Base-by-base conservation (phyloP, 2,797 vertebrate species). In the Argya squamiceps region DNA sequence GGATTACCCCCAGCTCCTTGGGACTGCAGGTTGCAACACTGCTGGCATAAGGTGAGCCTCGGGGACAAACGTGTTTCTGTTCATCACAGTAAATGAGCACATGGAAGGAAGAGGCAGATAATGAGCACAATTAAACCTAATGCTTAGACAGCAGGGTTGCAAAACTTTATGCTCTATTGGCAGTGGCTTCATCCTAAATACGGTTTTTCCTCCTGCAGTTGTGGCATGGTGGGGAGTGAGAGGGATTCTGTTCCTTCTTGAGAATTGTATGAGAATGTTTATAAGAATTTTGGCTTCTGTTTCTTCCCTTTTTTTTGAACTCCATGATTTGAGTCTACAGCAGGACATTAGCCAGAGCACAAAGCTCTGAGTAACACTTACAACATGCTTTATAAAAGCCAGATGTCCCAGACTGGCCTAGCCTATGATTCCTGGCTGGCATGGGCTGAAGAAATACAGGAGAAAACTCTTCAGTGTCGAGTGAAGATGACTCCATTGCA, bases 1-100 rank as follows among this genome's bases (percentile, higher is more conserved):
- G 7, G 19, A 39, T 58, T 77, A 59, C 8, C 19, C 44, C 10
- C 46, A 65, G 43, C 43, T 87, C 27, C 46, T 46, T 80, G 82
- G 49, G 47, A 30, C 9, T 76, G 50, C 32, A 77, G 71, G 30
- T 88, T 85, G 46, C 68, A 67, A 4, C 26, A 14, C 29, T 52
- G 36, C 68, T 84, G 58, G 13, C 7, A 3, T 67, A 34, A 94
- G 47, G 75, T 74, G 90, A 64, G 52, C 71, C 52, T 88, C 0
- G 0, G 59, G 67, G 36, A 46, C 46, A 43, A 69, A 21, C 1
- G 3, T 14, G 13, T 44, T 89, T 39, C 59, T 70, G n/a, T 21
- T 87, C 32, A 11, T 81, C 8, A 2, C 9, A 16, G 39, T 29
- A 9, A 46, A 8, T 0, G 4, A 77, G 60, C n/a, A 34, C 0